Evolutionary conservation across 2,888 invertebrate species (phyloP), one percentile per base, ranked within the genome.

Genomic region (Melanargia galathea): DNA sequence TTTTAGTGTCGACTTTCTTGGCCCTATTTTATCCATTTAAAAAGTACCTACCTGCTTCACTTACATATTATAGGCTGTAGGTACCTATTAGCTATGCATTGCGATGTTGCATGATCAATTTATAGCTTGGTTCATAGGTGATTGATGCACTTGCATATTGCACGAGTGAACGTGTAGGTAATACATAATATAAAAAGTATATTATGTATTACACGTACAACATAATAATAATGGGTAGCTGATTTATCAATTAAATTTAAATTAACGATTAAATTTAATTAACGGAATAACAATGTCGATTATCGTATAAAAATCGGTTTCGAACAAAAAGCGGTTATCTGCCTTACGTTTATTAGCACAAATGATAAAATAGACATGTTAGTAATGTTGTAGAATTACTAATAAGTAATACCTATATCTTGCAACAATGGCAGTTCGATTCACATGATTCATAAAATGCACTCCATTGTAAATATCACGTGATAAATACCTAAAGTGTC

Each of bases 81-180:
- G 61, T 64, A 68, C 56, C 62, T 65, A 68, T 75, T 71, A 68
- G 74, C 72, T 80, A 73, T 74, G 75, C 75, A 72, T 62, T 66
- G 68, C 73, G 74, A 73, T 72, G 72, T 73, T 72, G 75, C 75
- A 75, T 81, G 83, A 78, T 77, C 79, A 79, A 80, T 84, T 82
- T 77, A 84, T 79, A 69, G 74, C 68, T 69, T 68, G 68, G 80
- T 80, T 81, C 80, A 82, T 76, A 82, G 81, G 80, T 79, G 82
- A 82, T 82, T 76, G 84, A 82, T 84, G 78, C 69, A 68, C 45
- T 66, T 60, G 35, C 62, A 67, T 65, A 55, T 75, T 76, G 70
- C 52, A 45, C 60, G 45, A 20, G 40, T 13, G 35, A n/a, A 35
- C 35, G 20, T 40, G 18, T 13, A n/a, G n/a, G n/a, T n/a, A 46